Conservation (phyloP, 2,888 invertebrate genomes). For the Crocallis elinguaria region DNA sequence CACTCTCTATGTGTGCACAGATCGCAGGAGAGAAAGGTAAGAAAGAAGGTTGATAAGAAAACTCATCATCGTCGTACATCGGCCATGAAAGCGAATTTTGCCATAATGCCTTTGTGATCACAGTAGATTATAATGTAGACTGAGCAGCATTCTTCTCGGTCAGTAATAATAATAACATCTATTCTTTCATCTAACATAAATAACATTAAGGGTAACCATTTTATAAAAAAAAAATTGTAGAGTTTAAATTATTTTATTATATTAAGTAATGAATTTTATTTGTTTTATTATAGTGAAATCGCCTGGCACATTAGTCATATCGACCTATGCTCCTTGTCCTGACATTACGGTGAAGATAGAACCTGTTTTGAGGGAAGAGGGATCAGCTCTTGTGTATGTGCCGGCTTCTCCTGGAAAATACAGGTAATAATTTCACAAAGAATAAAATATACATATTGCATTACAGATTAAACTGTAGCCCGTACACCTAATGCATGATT, state of each 20-base stretch:
- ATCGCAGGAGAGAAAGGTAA: slow-evolving; percentile 86
- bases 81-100: too few relatives aligned
- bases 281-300: slow-evolving; percentile 84
- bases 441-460: background rate
- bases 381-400: slow-evolving; percentile 90
- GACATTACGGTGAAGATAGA: slow-evolving; percentile 94
- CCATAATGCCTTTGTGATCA: too few relatives aligned
- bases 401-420: slow-evolving; percentile 90
- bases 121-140: too few relatives aligned
- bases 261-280: background rate
- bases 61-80: too few relatives aligned
- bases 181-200: too few relatives aligned
- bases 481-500: too few relatives aligned
- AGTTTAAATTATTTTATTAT: background rate
- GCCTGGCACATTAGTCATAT: slow-evolving; percentile 97
- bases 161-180: too few relatives aligned
- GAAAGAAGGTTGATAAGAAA: background rate
- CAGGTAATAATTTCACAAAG: slow-evolving; percentile 56
- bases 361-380: slow-evolving; percentile 92
- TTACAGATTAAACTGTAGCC: too few relatives aligned
- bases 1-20: slow-evolving; percentile 97
- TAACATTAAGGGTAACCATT: too few relatives aligned
- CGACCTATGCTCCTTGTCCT: slow-evolving; percentile 97
- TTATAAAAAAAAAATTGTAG: too few relatives aligned
- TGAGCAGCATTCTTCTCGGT: too few relatives aligned